Conservation (phyloP, 1,140 invertebrate species). For the Drosophila virilis region DNA sequence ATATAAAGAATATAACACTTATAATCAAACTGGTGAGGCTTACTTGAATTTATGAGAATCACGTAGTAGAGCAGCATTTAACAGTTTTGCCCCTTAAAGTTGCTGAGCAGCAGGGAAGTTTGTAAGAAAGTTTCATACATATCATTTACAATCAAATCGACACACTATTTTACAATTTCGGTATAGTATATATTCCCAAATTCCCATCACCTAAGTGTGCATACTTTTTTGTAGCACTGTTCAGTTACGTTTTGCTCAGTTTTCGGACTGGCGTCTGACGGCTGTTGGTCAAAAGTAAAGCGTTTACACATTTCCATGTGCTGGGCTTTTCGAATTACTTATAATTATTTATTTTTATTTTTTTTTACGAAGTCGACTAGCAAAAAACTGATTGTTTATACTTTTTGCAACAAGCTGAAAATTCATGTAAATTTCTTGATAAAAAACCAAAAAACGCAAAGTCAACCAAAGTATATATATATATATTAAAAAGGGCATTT, state of each 20-base stretch:
- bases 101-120: no score
- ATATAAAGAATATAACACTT: no score
- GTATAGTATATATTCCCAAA: no score
- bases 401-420: constrained; percentile 79
- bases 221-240: constrained; percentile 42
- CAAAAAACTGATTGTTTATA: constrained; percentile 63
- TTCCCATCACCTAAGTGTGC: not conserved
- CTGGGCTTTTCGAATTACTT: constrained; percentile 22
- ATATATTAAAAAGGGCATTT: not conserved
- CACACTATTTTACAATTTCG: no score
- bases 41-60: no score
- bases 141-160: no score
- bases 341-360: not conserved
- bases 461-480: constrained; percentile 49
- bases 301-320: constrained; percentile 60
- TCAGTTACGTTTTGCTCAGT: not conserved
- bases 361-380: constrained; percentile 16
- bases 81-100: no score
- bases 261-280: constrained; percentile 68
- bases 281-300: constrained; percentile 59
- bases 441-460: constrained; percentile 63
- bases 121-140: no score
- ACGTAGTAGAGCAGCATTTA: no score
- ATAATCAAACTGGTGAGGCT: no score
- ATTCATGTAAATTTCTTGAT: constrained; percentile 76